A percentile compares a stretch with the other conserved stretches of the same genome.
Conservation (phyloP, 2,888 invertebrate genomes). For the Catonia carolina region DNA sequence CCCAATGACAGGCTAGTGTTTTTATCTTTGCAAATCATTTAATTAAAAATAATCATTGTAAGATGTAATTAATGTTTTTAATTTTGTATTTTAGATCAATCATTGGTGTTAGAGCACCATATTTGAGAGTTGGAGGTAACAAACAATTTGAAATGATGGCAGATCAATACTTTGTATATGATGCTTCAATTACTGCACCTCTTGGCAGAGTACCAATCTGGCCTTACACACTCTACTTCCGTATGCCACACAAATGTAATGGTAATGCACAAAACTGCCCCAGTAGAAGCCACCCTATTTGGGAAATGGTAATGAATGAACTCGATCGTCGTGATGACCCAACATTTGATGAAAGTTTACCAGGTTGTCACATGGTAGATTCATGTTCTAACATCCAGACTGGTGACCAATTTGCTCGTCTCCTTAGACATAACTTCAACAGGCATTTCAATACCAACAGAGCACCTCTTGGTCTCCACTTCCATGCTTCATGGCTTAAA, state of each 20-base stretch:
- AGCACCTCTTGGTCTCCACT: constrained; percentile 85
- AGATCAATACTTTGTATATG: constrained; percentile 90
- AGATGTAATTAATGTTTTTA: too few relatives aligned
- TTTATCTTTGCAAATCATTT: too few relatives aligned
- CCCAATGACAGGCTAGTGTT: too few relatives aligned
- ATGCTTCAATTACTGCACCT: constrained; percentile 89
- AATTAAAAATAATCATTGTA: too few relatives aligned
- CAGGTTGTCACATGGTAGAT: constrained; percentile 92
- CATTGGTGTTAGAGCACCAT: constrained; percentile 82
- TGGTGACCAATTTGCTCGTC: constrained; percentile 82
- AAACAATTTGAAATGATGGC: constrained; percentile 97
- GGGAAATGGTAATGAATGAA: constrained; percentile 97
- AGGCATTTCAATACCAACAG: constrained; percentile 89
- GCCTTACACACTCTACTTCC: constrained; percentile 96
- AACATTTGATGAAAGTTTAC: constrained; percentile 85
- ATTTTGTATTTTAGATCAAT: constrained; percentile 50
- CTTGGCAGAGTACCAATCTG: constrained; percentile 85
- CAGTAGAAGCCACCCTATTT: constrained; percentile 78
- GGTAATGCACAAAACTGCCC: constrained; percentile 93
- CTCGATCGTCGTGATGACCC: constrained; percentile 89
- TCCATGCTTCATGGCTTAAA: constrained; percentile 94
- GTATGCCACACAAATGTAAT: constrained; percentile 93
- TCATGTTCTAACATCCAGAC: constrained; percentile 89
- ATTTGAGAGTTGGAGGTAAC: constrained; percentile 85
- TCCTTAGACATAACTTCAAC: constrained; percentile 89